Percentiles rank a stretch among this genome's conserved stretches.
Evolutionary conservation across 1,140 invertebrate genomes (phyloP).

Genomic region (Lordiphosa stackelbergi): DNA sequence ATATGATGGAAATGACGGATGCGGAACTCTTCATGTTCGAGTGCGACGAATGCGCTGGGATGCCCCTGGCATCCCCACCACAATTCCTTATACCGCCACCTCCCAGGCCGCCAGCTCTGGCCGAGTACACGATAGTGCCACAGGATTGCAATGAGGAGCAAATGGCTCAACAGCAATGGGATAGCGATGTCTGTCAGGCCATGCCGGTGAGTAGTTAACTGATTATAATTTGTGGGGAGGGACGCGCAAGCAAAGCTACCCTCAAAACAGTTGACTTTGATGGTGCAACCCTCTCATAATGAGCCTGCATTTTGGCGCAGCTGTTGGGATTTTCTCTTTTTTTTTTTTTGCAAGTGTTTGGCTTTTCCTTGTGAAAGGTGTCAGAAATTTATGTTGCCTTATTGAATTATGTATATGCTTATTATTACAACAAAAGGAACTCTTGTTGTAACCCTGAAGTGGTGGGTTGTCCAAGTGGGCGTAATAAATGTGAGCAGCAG

Average conservation of each 20-base stretch:
- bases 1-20: conserved; percentile 50
- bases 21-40: conserved; percentile 70
- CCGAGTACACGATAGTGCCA: conserved; percentile 65
- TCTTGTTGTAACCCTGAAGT: conserved; percentile 25
- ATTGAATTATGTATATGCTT: conserved; percentile 64
- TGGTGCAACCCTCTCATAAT: conserved; percentile 53
- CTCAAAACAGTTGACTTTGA: conserved; percentile 20
- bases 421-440: conserved; percentile 32
- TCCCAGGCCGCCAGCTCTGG: conserved; percentile 79
- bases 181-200: conserved; percentile 75
- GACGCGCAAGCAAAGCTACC: conserved; percentile 6
- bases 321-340: conserved; percentile 53
- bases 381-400: conserved; percentile 63
- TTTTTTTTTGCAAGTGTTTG: conserved; percentile 13
- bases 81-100: conserved; percentile 81
- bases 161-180: conserved; percentile 70
- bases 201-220: conserved; percentile 78
- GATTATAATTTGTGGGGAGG: conserved; percentile 40
- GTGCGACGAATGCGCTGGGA: conserved; percentile 79
- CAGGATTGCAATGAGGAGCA: conserved; percentile 69
- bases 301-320: conserved; percentile 50
- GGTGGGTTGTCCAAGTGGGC: conserved; percentile 38
- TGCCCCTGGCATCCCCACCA: conserved; percentile 80
- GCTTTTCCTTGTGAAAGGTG: conserved; percentile 37
- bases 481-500: conserved; percentile 20